Base-by-base conservation (phyloP, 1,140 invertebrate species). In the Drosophila seguyi region DNA sequence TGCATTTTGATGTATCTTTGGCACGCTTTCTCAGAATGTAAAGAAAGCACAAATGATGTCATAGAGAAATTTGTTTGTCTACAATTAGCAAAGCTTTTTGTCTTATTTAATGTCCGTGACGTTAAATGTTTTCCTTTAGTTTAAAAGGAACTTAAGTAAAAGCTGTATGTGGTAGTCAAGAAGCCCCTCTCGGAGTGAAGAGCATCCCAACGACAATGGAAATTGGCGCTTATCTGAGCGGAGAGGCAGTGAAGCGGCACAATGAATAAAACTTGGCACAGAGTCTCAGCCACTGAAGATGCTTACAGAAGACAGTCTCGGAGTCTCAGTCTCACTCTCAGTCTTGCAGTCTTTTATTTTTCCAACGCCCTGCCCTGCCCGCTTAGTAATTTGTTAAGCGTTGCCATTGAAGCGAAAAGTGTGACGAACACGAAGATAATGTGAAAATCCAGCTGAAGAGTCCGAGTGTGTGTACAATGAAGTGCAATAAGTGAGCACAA, bases 381-480 rank as follows among this genome's bases (percentile, higher is more conserved):
- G 38, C 74, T 41, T 6, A 34, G 75, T 71, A 74, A 86, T 86
- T 86, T 86, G 79, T 83, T 79, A 82, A 87, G 66, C 65, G 67
- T 36, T 67, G 47, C 65, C 68, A 84, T 81, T 87, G 65, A 88
- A 67, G 84, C 76, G 67, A 71, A 83, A 80, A 88, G 80, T 83
- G 73, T 90, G 73, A 90, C 76, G 76, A 88, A 90, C 63, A 58
- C 36, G 63, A 50, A 88, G 67, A 88, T 83, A 87, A 83, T 88
- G 68, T 52, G 48, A 50, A 83, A 79, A 79, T 48, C 66, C 56
- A 67, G 41, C 38, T 44, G 31, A 60, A 41, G 58, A 66, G 58
- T 53, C 14, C 14, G 29, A 52, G 18, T 20, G 11, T 34, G 11
- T 2, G 48, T 2, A 53, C 50, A 69, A 59, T 42, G 36, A 52